Base-by-base conservation (phyloP, 2,797 vertebrate genomes). In the Aythya fuligula region DNA sequence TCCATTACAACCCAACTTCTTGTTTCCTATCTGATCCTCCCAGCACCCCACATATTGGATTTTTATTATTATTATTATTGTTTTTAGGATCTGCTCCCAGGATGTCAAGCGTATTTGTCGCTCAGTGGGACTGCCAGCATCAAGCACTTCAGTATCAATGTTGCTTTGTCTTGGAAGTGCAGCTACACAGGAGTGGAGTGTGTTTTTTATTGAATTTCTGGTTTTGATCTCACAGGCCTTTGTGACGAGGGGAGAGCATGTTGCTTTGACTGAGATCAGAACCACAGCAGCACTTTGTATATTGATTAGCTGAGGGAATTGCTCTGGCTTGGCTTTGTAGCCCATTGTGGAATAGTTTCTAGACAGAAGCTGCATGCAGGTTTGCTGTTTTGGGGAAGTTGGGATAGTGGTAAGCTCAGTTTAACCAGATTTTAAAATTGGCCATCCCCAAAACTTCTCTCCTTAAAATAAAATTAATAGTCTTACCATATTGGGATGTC, bases 201-300 rank as follows among this genome's bases (percentile, higher is more conserved):
- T 57, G 60, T 4, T 83, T 91, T 54, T 74, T 47, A 24, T 72
- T 93, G 88, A 94, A 72, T 65, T 86, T 78, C 70, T 76, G 45
- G 83, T 28, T 95, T 95, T 94, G 95, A 96, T 95, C 90, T 91
- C 24, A 0, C 61, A 81, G 62, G 45, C 58, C 61, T 95, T 87
- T 96, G 80, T 79, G 94, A 51, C 39, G 77, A 93, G 84, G 53
- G 57, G 14, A 80, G 22, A 0, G 0, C 0, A 7, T 49, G 80
- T 72, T 72, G 82, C 90, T 91, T 89, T 95, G 92, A 65, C 76
- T 66, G 64, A 96, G 95, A 93, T 97, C 93, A 97, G 90, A 97
- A 94, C 85, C 2, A 2, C 72, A 53, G 93, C 88, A 87, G 69
- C 80, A 74, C 57, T 90, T 76, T 87, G 91, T 78, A 82, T 72